Conservation (phyloP, 2,888 invertebrate genomes). For the Patella caerulea region DNA sequence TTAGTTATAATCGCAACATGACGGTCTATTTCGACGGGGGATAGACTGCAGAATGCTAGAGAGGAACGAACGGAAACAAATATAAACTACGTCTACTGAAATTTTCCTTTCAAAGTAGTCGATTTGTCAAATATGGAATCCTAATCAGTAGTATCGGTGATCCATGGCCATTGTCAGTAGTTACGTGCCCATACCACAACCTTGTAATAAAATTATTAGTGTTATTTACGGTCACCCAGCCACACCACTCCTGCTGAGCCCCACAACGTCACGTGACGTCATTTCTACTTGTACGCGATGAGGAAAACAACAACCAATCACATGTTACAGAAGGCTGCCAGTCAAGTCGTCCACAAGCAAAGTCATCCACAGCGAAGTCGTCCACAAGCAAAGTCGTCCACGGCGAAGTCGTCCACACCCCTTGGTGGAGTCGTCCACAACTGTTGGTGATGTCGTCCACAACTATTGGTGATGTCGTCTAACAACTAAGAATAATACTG, state of each 20-base stretch:
- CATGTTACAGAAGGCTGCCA: not conserved
- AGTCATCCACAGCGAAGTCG: no score
- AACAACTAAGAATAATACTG: no score
- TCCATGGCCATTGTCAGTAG: not conserved
- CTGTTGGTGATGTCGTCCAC: no score
- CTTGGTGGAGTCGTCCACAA: no score
- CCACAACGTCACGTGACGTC: conserved; percentile 50
- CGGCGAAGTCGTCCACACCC: no score
- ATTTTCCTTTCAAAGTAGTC: not conserved
- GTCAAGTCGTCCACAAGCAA: no score
- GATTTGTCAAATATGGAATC: not conserved
- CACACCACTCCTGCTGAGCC: conserved; percentile 30
- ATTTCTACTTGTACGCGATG: conserved; percentile 46
- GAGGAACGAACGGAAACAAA: conserved; percentile 37
- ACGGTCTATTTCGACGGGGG: conserved; percentile 53
- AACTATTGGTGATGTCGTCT: no score
- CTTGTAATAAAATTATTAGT: conserved; percentile 18
- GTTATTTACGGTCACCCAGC: conserved; percentile 11
- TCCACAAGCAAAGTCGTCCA: no score
- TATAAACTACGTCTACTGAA: not conserved
- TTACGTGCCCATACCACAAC: not conserved
- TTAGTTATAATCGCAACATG: conserved; percentile 58
- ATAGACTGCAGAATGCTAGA: conserved; percentile 57
- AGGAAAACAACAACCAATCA: conserved; percentile 25
- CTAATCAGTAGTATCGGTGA: not conserved